Conservation (phyloP, 2,113 vertebrate genomes). For the Campylorhamphus procurvoides region DNA sequence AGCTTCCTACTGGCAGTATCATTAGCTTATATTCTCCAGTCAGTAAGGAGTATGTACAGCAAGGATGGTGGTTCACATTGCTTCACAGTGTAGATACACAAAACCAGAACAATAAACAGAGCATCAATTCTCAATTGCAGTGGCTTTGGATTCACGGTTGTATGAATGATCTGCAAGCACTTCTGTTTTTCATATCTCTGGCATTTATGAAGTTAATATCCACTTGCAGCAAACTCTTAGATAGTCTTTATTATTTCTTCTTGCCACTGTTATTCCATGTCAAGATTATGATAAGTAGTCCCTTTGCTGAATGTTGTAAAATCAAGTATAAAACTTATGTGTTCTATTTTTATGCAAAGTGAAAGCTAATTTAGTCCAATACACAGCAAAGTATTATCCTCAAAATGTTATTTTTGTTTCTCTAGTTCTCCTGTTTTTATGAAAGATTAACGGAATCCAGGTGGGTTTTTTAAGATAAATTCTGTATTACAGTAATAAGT, state of each 20-base stretch:
- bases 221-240: background rate
- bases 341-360: background rate
- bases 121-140: background rate
- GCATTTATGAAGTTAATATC: background rate
- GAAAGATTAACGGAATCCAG: background rate
- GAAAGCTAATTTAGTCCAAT: slow-evolving; percentile 3
- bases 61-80: background rate
- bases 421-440: background rate
- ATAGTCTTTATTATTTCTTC: background rate
- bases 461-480: background rate
- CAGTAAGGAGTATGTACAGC: background rate
- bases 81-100: background rate
- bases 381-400: background rate
- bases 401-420: background rate
- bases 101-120: background rate
- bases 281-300: background rate
- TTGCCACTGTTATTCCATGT: background rate
- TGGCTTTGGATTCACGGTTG: background rate
- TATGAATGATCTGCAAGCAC: background rate
- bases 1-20: background rate
- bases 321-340: background rate
- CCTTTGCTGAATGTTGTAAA: background rate
- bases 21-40: background rate
- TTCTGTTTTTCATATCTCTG: background rate
- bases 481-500: background rate